These are phyloP conservation scores for Sialis lutaria DNA, from an alignment of 2,888 invertebrate genomes.

Conservation along the genomic window DNA sequence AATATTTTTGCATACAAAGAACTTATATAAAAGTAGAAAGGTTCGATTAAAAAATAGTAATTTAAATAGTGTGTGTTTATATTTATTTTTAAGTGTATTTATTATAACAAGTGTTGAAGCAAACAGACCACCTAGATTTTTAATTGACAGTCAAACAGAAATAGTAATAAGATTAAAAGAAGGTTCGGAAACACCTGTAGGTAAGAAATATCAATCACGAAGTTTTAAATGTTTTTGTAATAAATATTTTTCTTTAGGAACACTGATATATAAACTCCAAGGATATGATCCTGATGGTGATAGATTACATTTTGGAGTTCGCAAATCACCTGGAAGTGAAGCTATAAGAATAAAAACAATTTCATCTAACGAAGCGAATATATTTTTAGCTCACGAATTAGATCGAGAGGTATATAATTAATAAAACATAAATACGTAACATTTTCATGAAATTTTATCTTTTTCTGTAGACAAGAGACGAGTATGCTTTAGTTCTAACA, in stretches of 20 bases:
- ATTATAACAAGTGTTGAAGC: constrained; percentile 10
- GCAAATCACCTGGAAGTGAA: constrained; percentile 64
- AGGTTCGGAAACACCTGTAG: constrained; percentile 68
- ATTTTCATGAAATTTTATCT: constrained; percentile 5
- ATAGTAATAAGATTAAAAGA: constrained; percentile 81
- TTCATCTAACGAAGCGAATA: constrained; percentile 66
- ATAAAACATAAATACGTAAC: background rate
- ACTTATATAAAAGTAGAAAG: background rate
- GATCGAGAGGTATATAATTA: constrained; percentile 60
- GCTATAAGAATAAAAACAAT: constrained; percentile 70
- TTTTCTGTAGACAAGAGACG: constrained; percentile 53
- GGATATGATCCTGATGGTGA: constrained; percentile 81
- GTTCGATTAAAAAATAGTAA: constrained; percentile 9
- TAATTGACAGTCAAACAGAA: constrained; percentile 77
- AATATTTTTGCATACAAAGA: background rate
- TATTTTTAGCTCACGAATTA: constrained; percentile 74
- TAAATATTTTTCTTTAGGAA: constrained; percentile 30
- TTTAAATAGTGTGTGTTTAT: background rate
- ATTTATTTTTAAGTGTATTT: background rate
- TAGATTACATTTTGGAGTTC: constrained; percentile 61
- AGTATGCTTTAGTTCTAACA: constrained; percentile 76
- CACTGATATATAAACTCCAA: constrained; percentile 61
- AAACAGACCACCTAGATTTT: constrained; percentile 74
- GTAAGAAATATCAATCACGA: constrained; percentile 30
- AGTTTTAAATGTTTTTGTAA: constrained; percentile 10